Conservation (phyloP, 2,888 invertebrate genomes). For the Atrina japonica region DNA sequence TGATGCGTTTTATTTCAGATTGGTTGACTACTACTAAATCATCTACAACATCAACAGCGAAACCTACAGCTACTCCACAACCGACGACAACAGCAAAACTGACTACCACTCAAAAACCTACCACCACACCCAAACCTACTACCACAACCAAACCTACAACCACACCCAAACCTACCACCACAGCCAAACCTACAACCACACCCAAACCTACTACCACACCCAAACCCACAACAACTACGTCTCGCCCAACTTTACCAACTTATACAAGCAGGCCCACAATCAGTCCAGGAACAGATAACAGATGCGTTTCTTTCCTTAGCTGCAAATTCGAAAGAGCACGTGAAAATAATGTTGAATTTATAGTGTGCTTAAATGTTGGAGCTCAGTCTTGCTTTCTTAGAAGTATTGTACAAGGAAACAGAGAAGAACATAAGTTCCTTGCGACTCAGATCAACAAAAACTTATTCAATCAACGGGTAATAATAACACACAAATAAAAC, state of each 20-base stretch:
- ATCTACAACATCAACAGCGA: slow-evolving; percentile 26
- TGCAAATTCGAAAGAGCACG: slow-evolving; percentile 47
- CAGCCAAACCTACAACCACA: slow-evolving; percentile 42
- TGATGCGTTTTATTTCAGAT: slow-evolving; percentile 27
- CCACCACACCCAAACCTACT: slow-evolving; percentile 32
- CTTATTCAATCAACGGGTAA: slow-evolving; percentile 55
- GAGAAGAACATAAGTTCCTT: slow-evolving; percentile 47
- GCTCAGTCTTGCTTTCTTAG: slow-evolving; percentile 36
- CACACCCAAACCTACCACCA: slow-evolving; percentile 44
- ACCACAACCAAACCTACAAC: slow-evolving; percentile 41
- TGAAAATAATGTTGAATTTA: slow-evolving; percentile 48
- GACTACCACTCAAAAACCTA: slow-evolving; percentile 38
- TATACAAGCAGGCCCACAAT: slow-evolving; percentile 30
- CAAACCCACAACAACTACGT: slow-evolving; percentile 48
- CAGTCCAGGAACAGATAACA: slow-evolving; percentile 43
- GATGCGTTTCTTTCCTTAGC: slow-evolving; percentile 52
- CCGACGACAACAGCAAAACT: slow-evolving; percentile 21
- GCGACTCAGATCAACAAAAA: slow-evolving; percentile 52
- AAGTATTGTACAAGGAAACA: slow-evolving; percentile 42
- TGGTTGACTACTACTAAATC: slow-evolving; percentile 27
- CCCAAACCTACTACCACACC: slow-evolving; percentile 45
- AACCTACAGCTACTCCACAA: slow-evolving; percentile 9
- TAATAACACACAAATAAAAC: no score
- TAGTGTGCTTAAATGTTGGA: slow-evolving; percentile 50
- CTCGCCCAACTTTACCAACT: slow-evolving; percentile 43